Evolutionary conservation across 2,113 vertebrate species (phyloP).

Genomic region (Tetrax tetrax): DNA sequence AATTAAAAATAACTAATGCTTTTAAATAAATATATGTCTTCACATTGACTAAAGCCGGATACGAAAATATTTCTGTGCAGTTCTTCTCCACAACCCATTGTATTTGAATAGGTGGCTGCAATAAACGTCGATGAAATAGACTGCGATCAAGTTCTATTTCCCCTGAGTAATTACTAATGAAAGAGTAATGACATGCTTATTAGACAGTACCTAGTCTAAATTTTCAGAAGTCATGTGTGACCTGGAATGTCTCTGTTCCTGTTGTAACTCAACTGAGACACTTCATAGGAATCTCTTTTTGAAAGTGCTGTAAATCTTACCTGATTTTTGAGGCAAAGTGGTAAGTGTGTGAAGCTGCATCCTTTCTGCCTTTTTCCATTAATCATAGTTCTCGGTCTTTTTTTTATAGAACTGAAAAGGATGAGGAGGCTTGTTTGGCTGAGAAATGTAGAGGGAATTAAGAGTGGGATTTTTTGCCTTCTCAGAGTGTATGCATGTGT

Average conservation of each 20-base stretch:
- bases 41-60: background rate
- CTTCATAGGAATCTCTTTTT: background rate
- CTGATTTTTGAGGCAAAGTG: background rate
- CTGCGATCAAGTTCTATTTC: background rate
- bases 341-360: background rate
- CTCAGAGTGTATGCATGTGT: background rate
- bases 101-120: background rate
- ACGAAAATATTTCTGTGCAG: background rate
- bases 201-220: background rate
- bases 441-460: background rate
- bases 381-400: background rate
- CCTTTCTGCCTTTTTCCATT: background rate
- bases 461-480: background rate
- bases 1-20: constrained; percentile 26
- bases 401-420: background rate
- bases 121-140: background rate
- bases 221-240: background rate
- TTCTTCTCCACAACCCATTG: background rate
- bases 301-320: background rate
- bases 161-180: background rate
- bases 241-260: background rate
- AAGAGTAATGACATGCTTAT: background rate
- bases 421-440: background rate
- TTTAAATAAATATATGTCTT: background rate
- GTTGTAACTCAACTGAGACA: background rate